Evolutionary conservation across 2,888 invertebrate genomes (phyloP), one percentile per base, ranked within the genome.

Genomic region (Spicauda simplicius): DNA sequence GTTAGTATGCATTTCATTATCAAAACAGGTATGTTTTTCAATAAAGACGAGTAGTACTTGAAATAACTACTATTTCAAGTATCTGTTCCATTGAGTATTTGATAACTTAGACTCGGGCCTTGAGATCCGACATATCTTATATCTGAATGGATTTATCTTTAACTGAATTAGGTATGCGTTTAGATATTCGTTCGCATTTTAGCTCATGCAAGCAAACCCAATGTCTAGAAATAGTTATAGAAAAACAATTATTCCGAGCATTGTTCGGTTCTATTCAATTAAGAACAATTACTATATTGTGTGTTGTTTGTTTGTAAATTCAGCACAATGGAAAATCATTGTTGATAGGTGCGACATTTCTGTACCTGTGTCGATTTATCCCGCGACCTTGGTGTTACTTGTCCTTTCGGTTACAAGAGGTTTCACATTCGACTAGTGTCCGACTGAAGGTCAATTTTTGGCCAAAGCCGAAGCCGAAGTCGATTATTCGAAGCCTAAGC

Each of bases 271-370:
- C 48, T 59, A 50, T 50, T 59, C 30, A 59, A 19, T 41, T 41
- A 41, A 14, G 41, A 41, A 41, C 41, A 41, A 41, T 41, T 41
- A 41, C 41, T 41, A 41, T 41, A 41, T 41, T 41, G 41, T 41
- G 41, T 48, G 7, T 25, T 48, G 25, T 25, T 25, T 48, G 58
- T 58, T 58, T 58, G 45, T 58, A 48, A 58, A 58, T 16, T 58
- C n/a, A 58, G n/a, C 45, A 25, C 20, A 45, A n/a, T 58, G 10
- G 20, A 58, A 20, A 48, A 14, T 20, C 45, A 30, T 55, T 45
- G 45, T 58, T 48, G 37, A 48, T 18, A 41, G 57, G 37, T 14
- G 48, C 48, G 10, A 14, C 14, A 41, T 33, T 33, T 33, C 25
- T 33, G 33, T 33, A 33, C 10, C 33, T 33, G 10, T 25, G 41